Percentiles rank a stretch among this genome's conserved stretches.
phyloP scores from a whole-genome alignment of 2,888 invertebrate genomes.

The Hirtodrosophila histrioides region DNA sequence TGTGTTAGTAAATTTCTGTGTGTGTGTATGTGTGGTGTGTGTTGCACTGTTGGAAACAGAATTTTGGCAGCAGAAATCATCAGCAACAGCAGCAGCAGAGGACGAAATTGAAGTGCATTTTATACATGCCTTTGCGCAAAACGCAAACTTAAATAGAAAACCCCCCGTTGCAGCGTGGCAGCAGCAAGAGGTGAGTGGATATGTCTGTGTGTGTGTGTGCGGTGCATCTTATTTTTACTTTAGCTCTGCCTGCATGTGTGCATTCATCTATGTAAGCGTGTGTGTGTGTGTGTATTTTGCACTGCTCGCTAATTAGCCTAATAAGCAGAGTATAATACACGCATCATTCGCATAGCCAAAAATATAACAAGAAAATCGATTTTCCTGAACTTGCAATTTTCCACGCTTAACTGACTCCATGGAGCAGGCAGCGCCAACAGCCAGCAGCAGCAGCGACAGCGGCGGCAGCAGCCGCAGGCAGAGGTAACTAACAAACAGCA shows the following conservation, averaged over 20 bases:
- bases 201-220: slow-evolving; percentile 22
- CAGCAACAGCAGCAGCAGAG: slow-evolving; percentile 44
- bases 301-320: slow-evolving; percentile 45
- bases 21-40: slow-evolving; percentile 33
- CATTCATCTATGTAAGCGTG: slow-evolving; percentile 3
- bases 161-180: slow-evolving; percentile 16
- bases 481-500: slow-evolving; percentile 9
- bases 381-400: slow-evolving; percentile 76
- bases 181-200: slow-evolving; percentile 40
- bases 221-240: slow-evolving; percentile 49
- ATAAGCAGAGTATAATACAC: slow-evolving; percentile 26
- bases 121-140: slow-evolving; percentile 33
- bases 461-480: slow-evolving; percentile 10
- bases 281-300: slow-evolving; percentile 7
- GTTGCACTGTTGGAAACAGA: too few relatives aligned
- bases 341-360: slow-evolving; percentile 44
- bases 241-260: not conserved
- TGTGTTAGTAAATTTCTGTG: slow-evolving; percentile 27
- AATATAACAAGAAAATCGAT: slow-evolving; percentile 70
- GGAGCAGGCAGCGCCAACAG: slow-evolving; percentile 34
- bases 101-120: slow-evolving; percentile 47
- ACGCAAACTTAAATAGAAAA: slow-evolving; percentile 48
- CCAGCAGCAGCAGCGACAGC: slow-evolving; percentile 19
- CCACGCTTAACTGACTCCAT: slow-evolving; percentile 60
- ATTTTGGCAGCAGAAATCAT: slow-evolving; percentile 47